Percentiles rank a stretch among this genome's conserved stretches.
These are phyloP conservation scores for Tachina grossa DNA, from an alignment of 2,888 invertebrate species.

Conservation along the genomic window DNA sequence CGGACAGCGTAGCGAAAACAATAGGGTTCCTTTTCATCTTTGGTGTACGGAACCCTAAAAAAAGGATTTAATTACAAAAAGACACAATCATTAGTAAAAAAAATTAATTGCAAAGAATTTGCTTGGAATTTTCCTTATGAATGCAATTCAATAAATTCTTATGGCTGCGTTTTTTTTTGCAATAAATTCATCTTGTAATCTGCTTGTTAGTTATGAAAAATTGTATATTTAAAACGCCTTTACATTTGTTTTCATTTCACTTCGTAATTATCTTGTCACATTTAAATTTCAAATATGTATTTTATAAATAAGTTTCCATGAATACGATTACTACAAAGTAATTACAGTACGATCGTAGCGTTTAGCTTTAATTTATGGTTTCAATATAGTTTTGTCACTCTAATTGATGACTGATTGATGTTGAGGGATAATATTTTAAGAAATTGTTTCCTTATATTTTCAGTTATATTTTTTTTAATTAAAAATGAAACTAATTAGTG, in stretches of 20 bases:
- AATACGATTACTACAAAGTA: neutral
- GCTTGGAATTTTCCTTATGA: neutral
- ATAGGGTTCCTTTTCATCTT: too few relatives aligned
- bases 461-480: neutral
- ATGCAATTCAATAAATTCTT: neutral
- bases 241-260: conserved; percentile 10
- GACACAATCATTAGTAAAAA: too few relatives aligned
- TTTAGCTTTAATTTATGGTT: conserved; percentile 19
- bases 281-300: conserved; percentile 58
- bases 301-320: neutral
- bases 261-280: conserved; percentile 58
- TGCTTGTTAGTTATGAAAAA: neutral
- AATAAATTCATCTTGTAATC: conserved; percentile 8
- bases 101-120: too few relatives aligned
- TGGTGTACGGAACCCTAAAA: too few relatives aligned
- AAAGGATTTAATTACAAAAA: too few relatives aligned
- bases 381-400: conserved; percentile 44
- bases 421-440: conserved; percentile 38
- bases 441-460: conserved; percentile 32
- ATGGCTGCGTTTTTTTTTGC: neutral
- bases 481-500: too few relatives aligned
- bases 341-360: neutral
- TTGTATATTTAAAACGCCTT: conserved; percentile 4
- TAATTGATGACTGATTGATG: conserved; percentile 23
- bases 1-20: too few relatives aligned